A percentile compares a stretch with the other conserved stretches of the same genome.
These are phyloP conservation scores for Podarcis muralis DNA, from an alignment of 2,113 vertebrate genomes.

Conservation along the genomic window DNA sequence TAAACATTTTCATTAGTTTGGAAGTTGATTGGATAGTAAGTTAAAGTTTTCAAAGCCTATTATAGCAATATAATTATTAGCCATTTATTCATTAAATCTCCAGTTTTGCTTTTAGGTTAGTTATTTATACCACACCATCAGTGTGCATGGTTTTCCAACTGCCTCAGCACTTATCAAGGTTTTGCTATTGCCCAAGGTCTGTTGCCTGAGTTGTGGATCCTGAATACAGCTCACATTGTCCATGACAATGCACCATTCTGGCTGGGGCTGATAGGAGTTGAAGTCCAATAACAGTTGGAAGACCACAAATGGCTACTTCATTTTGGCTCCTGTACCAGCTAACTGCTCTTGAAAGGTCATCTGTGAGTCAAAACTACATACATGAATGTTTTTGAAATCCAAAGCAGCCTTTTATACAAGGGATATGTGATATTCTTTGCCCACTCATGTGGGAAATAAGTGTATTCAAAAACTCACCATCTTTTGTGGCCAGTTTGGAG, in stretches of 20 bases:
- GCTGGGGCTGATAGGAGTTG: no score
- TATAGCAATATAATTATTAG: neutral
- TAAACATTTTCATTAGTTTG: accelerated
- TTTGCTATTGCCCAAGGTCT: neutral
- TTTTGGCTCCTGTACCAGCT: no score
- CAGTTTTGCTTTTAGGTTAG: neutral
- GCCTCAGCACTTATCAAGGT: neutral
- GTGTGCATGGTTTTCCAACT: neutral
- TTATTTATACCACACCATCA: neutral
- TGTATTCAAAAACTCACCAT: neutral
- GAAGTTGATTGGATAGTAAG: neutral
- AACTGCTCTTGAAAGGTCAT: no score
- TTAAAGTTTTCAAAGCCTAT: constrained; percentile 11
- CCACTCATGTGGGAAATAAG: no score
- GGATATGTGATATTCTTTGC: neutral
- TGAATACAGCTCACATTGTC: no score
- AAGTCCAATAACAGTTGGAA: no score
- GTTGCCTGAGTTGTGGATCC: neutral
- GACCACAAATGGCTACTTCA: no score
- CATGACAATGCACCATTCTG: no score
- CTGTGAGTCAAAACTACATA: neutral
- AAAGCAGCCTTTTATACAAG: neutral
- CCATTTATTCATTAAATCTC: neutral
- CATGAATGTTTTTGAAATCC: neutral
- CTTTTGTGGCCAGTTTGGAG: neutral